Evolutionary conservation across 2,113 vertebrate species (phyloP), one percentile per base, ranked within the genome.

Genomic region (Paradoxurus hermaphroditus): DNA sequence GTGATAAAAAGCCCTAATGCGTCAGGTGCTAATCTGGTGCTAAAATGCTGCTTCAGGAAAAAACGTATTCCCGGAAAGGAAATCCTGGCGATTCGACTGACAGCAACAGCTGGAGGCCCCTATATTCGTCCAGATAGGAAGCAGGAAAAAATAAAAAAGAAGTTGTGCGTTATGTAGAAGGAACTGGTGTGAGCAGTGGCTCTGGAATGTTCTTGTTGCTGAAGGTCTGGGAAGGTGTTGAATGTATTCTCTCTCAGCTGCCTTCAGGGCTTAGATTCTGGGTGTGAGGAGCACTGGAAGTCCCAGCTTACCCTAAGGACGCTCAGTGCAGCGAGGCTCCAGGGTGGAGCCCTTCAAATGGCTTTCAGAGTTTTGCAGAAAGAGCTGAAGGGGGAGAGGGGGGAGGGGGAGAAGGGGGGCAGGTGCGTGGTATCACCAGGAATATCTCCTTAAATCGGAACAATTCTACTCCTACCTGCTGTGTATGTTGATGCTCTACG

Each of bases 11-110:
- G 93, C 91, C 59, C 96, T 94, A 83, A 97, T 62, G 95, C 21
- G 41, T 83, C 92, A 62, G 90, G 79, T 88, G 84, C 96, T 95
- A 86, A 96, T 91, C 93, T 97, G 87, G 75, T 75, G 70, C 56
- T 53, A 96, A 98, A 98, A 95, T 68, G 97, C 97, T 97, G 97
- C 86, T 97, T 97, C 97, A 97, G 97, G 97, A 86, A 93, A 95
- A 98, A 97, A 96, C 11, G 65, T 72, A 70, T 87, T 67, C 90
- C 92, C 97, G 91, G 96, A 97, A 92, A 77, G 96, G 90, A 92
- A 95, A 90, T 90, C 23, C 51, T 87, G 91, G 79, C 0, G 41
- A 91, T 77, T n/a, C 97, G 97, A 98, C 59, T 87, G 97, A 92
- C 92, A 89, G 91, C 49, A 91, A 96, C 98, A 98, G 96, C 96